Conservation (phyloP, 2,888 invertebrate genomes). For the Antheraea yamamai region DNA sequence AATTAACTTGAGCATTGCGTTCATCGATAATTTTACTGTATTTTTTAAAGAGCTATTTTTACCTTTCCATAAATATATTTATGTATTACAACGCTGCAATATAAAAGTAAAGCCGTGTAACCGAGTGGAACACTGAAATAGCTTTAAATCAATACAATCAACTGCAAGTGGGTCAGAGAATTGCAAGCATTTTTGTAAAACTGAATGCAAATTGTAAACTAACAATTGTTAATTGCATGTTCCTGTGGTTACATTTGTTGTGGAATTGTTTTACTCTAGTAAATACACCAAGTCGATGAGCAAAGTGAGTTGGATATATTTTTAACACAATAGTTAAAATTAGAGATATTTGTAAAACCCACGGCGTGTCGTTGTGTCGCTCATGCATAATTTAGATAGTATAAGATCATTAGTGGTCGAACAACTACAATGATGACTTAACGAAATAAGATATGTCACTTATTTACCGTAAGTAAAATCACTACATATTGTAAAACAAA, state of each 20-base stretch:
- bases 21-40: background rate
- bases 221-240: conserved; percentile 28
- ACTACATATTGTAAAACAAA: too few species aligned
- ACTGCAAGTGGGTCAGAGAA: conserved; percentile 16
- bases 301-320: background rate
- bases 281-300: background rate
- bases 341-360: background rate
- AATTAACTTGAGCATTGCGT: background rate
- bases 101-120: too few species aligned
- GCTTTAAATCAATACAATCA: conserved; percentile 19
- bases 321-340: background rate
- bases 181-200: conserved; percentile 18
- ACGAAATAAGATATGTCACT: background rate
- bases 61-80: too few species aligned
- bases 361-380: background rate
- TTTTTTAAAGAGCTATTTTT: background rate
- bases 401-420: background rate
- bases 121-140: too few species aligned
- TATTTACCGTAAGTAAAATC: too few species aligned
- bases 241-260: conserved; percentile 23
- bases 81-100: too few species aligned
- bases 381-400: background rate
- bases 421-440: background rate
- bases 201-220: conserved; percentile 22
- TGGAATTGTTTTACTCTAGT: background rate